phyloP scores from a whole-genome alignment of 2,888 invertebrate species.

The Penaeus monodon region DNA sequence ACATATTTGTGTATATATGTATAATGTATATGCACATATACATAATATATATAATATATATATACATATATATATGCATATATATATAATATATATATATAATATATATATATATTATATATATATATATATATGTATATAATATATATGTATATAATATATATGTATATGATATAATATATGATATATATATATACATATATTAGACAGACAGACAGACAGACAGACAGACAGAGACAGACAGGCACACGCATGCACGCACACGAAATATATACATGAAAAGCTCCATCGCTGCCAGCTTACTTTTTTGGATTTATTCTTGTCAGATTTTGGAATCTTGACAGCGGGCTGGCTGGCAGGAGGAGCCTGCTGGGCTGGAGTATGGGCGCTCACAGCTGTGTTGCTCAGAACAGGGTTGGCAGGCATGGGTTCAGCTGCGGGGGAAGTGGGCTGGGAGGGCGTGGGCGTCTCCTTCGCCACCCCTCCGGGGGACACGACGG shows the following conservation, averaged over 20 bases:
- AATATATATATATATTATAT: neutral
- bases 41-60: neutral
- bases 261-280: neutral
- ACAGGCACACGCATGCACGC: neutral
- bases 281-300: neutral
- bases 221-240: neutral
- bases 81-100: neutral
- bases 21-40: too few species aligned
- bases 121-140: neutral
- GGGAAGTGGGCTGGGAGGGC: neutral
- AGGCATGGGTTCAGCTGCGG: slow-evolving; percentile 31
- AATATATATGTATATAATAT: neutral
- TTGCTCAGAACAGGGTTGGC: slow-evolving; percentile 10
- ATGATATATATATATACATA: neutral
- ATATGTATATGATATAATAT: too few species aligned
- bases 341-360: neutral
- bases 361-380: slow-evolving; percentile 31
- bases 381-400: slow-evolving; percentile 2
- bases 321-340: slow-evolving; percentile 17
- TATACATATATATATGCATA: neutral
- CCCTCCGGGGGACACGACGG: neutral
- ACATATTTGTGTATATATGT: neutral
- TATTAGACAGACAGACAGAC: neutral
- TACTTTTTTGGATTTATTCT: slow-evolving; percentile 38
- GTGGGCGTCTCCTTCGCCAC: neutral